Evolutionary conservation across 2,797 vertebrate species (phyloP), one percentile per base, ranked within the genome.

Genomic region (Notolepis coatsorum): DNA sequence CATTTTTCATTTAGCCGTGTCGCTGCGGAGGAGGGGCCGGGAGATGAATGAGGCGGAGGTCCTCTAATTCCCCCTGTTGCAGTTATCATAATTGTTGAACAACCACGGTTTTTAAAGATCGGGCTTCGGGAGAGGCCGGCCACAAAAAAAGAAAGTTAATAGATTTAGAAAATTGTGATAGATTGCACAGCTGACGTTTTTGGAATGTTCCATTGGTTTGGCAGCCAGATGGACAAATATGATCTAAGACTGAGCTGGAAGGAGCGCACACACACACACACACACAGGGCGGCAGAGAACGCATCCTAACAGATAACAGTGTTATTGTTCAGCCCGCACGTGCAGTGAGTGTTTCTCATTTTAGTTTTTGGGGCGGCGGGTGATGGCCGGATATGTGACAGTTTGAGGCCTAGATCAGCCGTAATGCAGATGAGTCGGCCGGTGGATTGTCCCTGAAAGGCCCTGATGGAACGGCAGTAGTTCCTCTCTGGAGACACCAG

Each of bases 1-100:
- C 93, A 94, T 94, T 93, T 92, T 94, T 93, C 93, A 94, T 94
- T 93, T 92, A 92, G 90, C 88, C 74, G 89, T 86, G 86, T 89
- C 83, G 85, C 70, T 72, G 84, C 77, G 78, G 88, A 85, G 88
- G 87, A 91, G 87, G 89, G 88, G 85, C 75, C 51, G 73, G 67
- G 91, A 93, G 92, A 93, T 91, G 89, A 93, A 93, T 92, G 90
- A 89, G 42, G 77, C 89, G 88, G 82, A 88, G n/a, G n/a, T 89
- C 84, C 77, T 92, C 91, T 91, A 91, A 92, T 92, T 90, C 87
- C 80, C 86, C 84, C 85, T 82, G 84, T 90, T 88, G 89, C 90
- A 89, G 90, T 91, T 91, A 92, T 92, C 92, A 93, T 93, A 93
- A 92, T 93, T 91, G 85, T 90, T 90, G 84, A 91, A 91, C 88